phyloP scores from a whole-genome alignment of 2,113 vertebrate genomes.

The Maccullochella peelii region DNA sequence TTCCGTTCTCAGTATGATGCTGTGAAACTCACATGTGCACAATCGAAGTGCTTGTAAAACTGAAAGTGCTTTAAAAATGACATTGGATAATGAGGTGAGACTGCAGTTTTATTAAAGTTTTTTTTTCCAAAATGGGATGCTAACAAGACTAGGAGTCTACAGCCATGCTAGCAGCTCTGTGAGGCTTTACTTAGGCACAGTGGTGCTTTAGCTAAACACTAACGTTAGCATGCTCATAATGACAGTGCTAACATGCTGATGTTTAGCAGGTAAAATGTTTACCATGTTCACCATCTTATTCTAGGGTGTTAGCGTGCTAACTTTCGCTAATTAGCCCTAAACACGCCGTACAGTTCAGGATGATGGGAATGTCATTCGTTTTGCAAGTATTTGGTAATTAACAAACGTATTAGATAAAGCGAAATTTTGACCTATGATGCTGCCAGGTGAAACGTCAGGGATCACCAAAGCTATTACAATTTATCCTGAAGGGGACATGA shows the following conservation, averaged over 20 bases:
- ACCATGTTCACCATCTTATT: background rate
- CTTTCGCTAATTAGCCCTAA: no score
- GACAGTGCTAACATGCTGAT: background rate
- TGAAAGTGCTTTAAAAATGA: slow-evolving; percentile 2
- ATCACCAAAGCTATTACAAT: background rate
- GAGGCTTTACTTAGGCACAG: background rate
- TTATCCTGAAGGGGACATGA: background rate
- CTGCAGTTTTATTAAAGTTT: background rate
- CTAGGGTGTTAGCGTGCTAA: background rate
- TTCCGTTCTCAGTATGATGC: slow-evolving; percentile 3
- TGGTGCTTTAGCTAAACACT: background rate
- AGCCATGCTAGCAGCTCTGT: background rate
- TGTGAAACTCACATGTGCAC: background rate
- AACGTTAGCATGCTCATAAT: background rate
- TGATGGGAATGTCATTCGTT: background rate
- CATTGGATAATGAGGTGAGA: background rate
- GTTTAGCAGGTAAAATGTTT: background rate
- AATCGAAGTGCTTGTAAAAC: slow-evolving; percentile 1
- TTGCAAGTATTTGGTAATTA: background rate
- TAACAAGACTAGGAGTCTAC: background rate
- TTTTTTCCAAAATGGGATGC: background rate
- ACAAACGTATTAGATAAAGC: background rate
- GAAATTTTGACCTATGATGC: background rate
- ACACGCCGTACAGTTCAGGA: background rate
- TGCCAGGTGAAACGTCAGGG: background rate